Evolutionary conservation across 1,140 invertebrate genomes (phyloP).

Genomic region (Drosophila azteca): DNA sequence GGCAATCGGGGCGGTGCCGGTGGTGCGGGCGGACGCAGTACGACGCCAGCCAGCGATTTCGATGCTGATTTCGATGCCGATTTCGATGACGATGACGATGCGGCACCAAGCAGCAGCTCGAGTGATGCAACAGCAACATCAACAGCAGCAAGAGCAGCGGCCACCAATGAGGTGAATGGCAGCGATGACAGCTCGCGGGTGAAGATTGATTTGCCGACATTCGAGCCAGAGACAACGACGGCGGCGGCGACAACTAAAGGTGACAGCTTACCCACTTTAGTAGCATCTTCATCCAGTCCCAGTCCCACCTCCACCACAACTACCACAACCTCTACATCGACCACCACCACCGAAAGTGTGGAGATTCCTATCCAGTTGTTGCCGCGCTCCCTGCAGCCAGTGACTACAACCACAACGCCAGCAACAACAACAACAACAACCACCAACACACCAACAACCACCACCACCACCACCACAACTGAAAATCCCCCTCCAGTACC

Average conservation of each 20-base stretch:
- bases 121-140: conserved; percentile 53
- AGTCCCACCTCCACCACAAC: conserved; percentile 35
- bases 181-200: conserved; percentile 63
- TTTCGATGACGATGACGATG: conserved; percentile 61
- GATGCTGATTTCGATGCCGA: conserved; percentile 80
- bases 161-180: conserved; percentile 22
- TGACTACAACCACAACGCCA: conserved; percentile 12
- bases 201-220: conserved; percentile 84
- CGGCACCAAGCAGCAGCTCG: conserved; percentile 23
- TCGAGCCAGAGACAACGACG: conserved; percentile 72
- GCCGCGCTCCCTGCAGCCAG: conserved; percentile 55
- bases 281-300: conserved; percentile 42
- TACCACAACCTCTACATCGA: conserved; percentile 29
- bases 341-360: conserved; percentile 26
- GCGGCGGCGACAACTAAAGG: conserved; percentile 55
- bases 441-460: conserved; percentile 4
- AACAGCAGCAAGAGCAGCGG: conserved; percentile 56
- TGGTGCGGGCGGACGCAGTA: conserved; percentile 41
- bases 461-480: conserved; percentile 22
- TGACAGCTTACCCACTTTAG: conserved; percentile 39
- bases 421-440: conserved; percentile 34
- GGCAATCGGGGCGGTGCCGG: conserved; percentile 64
- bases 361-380: conserved; percentile 31
- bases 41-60: conserved; percentile 56
- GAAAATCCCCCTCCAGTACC: conserved; percentile 24